These are phyloP conservation scores for Scomberomorus guttatus DNA, from an alignment of 2,797 vertebrate species.

Conservation along the genomic window DNA sequence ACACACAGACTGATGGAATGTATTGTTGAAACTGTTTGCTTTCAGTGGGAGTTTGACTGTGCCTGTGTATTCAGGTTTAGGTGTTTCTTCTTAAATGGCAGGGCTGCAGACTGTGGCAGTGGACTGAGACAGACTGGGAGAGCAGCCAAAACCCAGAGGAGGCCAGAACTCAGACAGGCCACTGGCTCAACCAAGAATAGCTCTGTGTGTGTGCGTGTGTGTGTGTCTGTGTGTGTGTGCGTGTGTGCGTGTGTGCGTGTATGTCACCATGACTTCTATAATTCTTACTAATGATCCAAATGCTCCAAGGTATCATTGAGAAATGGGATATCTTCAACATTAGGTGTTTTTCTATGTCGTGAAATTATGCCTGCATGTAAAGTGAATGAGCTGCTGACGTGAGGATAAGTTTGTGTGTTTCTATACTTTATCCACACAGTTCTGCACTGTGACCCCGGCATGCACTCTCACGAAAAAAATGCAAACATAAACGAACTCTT, in stretches of 20 bases:
- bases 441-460: constrained; percentile 29
- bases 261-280: constrained; percentile 33
- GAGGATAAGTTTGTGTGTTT: constrained; percentile 9
- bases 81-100: constrained; percentile 74
- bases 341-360: constrained; percentile 3
- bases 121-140: constrained; percentile 74
- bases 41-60: constrained; percentile 53
- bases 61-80: constrained; percentile 64
- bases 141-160: constrained; percentile 72
- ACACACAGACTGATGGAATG: constrained; percentile 14
- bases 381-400: constrained; percentile 1
- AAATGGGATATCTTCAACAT: constrained; percentile 17
- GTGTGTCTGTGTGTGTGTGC: constrained; percentile 15
- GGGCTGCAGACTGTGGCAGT: constrained; percentile 69
- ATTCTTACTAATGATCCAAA: constrained; percentile 57
- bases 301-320: constrained; percentile 32
- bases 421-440: constrained; percentile 8
- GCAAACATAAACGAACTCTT: constrained; percentile 61
- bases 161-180: constrained; percentile 73
- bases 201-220: constrained; percentile 37
- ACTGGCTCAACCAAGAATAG: constrained; percentile 74
- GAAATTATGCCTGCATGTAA: constrained; percentile 12
- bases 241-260: constrained; percentile 26
- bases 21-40: constrained; percentile 48
- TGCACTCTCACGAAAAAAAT: constrained; percentile 31